Evolutionary conservation across 2,797 vertebrate species (phyloP).

Genomic region (Bradypodion ventrale): DNA sequence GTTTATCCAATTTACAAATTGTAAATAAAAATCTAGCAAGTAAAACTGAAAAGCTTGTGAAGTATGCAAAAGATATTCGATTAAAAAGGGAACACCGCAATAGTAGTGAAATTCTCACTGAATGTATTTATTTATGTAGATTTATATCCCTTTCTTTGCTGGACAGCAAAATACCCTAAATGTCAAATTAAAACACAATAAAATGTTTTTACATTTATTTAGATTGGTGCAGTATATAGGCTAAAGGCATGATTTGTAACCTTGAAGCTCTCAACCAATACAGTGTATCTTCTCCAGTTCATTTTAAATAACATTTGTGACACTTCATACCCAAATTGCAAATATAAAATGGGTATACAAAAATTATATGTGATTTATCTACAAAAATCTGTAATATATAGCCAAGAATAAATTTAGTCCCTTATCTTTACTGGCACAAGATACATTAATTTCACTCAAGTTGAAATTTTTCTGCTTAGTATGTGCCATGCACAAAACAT

Average conservation of each 20-base stretch:
- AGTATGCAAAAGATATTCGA: background rate
- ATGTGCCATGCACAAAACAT: background rate
- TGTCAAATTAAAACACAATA: background rate
- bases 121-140: background rate
- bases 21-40: background rate
- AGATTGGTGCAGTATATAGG: background rate
- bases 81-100: background rate
- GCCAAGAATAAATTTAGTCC: background rate
- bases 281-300: too few species aligned
- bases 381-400: background rate
- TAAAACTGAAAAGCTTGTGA: background rate
- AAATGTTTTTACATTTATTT: background rate
- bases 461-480: background rate
- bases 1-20: background rate
- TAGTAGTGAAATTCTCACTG: background rate
- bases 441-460: background rate
- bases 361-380: background rate
- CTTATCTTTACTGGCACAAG: background rate
- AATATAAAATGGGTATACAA: too few species aligned
- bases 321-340: too few species aligned
- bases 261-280: too few species aligned
- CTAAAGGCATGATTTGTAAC: too few species aligned
- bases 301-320: too few species aligned
- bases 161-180: background rate
- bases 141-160: background rate